These are phyloP conservation scores for Diloba caeruleocephala DNA, from an alignment of 2,888 invertebrate genomes.

Conservation along the genomic window DNA sequence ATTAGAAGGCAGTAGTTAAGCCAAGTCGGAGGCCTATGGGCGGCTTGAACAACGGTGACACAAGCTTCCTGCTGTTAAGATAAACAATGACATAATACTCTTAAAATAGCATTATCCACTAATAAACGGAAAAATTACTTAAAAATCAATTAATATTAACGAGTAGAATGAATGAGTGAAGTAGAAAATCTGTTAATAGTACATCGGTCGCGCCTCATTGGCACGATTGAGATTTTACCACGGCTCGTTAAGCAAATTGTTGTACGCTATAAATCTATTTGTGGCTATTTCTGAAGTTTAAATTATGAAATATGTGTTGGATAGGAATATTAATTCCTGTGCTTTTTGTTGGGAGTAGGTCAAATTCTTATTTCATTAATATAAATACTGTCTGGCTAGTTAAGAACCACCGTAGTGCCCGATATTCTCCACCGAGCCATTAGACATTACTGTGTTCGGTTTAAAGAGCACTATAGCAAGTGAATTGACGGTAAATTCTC, in stretches of 20 bases:
- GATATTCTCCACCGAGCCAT: too few relatives aligned
- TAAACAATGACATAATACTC: not conserved
- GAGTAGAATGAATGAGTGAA: slow-evolving; percentile 22
- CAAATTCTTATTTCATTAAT: too few relatives aligned
- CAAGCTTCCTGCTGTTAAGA: too few relatives aligned
- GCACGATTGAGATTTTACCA: slow-evolving; percentile 47
- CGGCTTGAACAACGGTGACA: too few relatives aligned
- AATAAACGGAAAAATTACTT: slow-evolving; percentile 18
- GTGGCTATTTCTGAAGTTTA: slow-evolving; percentile 4
- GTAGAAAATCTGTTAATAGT: slow-evolving; percentile 54
- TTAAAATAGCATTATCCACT: not conserved
- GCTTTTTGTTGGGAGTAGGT: too few relatives aligned
- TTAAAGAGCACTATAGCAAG: too few relatives aligned
- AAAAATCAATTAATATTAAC: slow-evolving; percentile 40
- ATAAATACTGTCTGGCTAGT: too few relatives aligned
- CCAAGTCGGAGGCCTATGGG: too few relatives aligned
- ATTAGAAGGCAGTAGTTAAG: too few relatives aligned
- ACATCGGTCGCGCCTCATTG: slow-evolving; percentile 54
- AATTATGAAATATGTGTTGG: slow-evolving; percentile 2
- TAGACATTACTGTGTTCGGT: too few relatives aligned
- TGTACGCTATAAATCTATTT: slow-evolving; percentile 35
- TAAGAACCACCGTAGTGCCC: too few relatives aligned
- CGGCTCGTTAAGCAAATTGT: slow-evolving; percentile 47
- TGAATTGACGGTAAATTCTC: too few relatives aligned
- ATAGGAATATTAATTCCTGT: not conserved